A percentile compares a stretch with the other conserved stretches of the same genome.
Conservation (phyloP, 2,888 invertebrate genomes). For the Drosophila mimetica region DNA sequence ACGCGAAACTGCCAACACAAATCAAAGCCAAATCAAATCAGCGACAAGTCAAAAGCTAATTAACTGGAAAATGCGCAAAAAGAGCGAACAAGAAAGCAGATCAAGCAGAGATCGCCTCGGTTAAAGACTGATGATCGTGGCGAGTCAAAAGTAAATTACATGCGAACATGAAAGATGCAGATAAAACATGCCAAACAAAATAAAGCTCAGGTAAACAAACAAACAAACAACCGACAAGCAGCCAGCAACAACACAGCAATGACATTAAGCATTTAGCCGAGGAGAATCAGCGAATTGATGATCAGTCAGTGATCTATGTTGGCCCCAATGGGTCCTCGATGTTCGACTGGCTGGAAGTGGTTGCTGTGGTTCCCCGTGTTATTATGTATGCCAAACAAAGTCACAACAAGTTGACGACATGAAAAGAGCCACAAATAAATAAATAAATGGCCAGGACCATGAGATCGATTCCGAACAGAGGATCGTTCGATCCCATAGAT, state of each 20-base stretch:
- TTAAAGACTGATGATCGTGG: constrained; percentile 40
- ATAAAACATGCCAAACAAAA: constrained; percentile 76
- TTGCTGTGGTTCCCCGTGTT: constrained; percentile 47
- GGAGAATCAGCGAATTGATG: constrained; percentile 62
- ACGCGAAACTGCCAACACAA: constrained; percentile 34
- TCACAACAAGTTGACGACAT: constrained; percentile 81
- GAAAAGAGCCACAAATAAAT: constrained; percentile 61
- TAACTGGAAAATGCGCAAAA: constrained; percentile 58
- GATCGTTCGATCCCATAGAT: constrained; percentile 35
- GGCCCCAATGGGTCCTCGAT: constrained; percentile 30
- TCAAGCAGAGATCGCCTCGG: constrained; percentile 3
- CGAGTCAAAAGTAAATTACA: constrained; percentile 70
- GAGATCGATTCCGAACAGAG: constrained; percentile 25
- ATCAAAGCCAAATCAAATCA: constrained; percentile 51
- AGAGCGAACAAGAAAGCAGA: constrained; percentile 19
- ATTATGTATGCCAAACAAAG: constrained; percentile 81
- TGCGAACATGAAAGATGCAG: constrained; percentile 78
- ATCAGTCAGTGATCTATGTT: constrained; percentile 72
- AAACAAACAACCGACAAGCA: constrained; percentile 56
- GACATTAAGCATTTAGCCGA: constrained; percentile 53
- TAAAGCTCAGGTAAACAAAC: constrained; percentile 63
- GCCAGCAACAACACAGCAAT: constrained; percentile 46
- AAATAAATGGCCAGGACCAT: constrained; percentile 43
- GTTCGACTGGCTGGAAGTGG: constrained; percentile 1
- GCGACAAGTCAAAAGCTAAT: constrained; percentile 71